Base-by-base conservation (phyloP, 2,888 invertebrate genomes). In the Ornithoptera alexandrae region DNA sequence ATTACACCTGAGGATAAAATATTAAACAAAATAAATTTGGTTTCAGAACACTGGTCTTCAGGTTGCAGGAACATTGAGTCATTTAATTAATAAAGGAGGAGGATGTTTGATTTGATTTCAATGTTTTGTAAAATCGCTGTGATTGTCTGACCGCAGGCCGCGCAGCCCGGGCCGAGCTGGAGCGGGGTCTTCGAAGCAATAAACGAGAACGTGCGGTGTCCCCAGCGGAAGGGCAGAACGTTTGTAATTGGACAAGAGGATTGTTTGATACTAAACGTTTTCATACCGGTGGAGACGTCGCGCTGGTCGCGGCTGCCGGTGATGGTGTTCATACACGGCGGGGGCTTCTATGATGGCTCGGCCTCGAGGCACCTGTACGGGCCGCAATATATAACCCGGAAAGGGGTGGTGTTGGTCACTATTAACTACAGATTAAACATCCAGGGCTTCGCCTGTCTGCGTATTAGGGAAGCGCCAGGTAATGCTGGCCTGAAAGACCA, bases 271-370 rank as follows among this genome's bases (percentile, higher is more conserved):
- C 78, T 91, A 6, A 90, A 92, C 57, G 81, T 92, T 0, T 85
- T 81, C 72, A 85, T 86, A 0, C 90, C 92, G 2, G 58, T 83
- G 0, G 75, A 82, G 24, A 71, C 77, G 0, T 24, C 67, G 1
- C 57, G 74, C 0, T 71, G 73, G 4, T 74, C 76, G 5, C 77
- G 74, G 8, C 76, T 88, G 20, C 88, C 91, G 0, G 89, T 91
- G 15, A 91, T 92, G 91, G 81, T 87, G 6, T 90, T 81, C 69
- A 81, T 92, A 2, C 92, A 92, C 46, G 92, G 92, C 8, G 92
- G 92, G 70, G 91, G 86, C 0, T 92, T 79, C 73, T 86, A 81
- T 53, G 77, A 83, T 62, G 90, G 90, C 0, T 87, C 89, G 0
- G 81, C 82, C 0, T 77, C 79, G 7, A 75, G 77, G 3, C 2